Percentiles rank a stretch among this genome's conserved stretches.
phyloP scores from a whole-genome alignment of 2,888 invertebrate genomes.

The Germaria angustata region DNA sequence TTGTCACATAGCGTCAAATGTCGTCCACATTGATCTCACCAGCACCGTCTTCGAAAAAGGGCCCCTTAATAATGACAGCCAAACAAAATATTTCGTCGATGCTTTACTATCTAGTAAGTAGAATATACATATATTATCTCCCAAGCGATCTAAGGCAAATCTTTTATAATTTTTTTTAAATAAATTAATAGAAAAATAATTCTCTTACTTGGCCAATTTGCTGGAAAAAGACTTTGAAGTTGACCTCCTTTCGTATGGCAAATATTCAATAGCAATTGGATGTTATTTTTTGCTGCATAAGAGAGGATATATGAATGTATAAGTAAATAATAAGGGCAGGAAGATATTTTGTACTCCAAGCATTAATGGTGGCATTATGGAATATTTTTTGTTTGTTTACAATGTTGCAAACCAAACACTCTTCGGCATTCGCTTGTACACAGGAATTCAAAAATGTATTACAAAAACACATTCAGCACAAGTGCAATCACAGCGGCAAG shows the following conservation, averaged over 20 bases:
- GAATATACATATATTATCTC: no score
- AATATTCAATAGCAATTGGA: not conserved
- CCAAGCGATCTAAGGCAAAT: no score
- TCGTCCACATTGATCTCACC: no score
- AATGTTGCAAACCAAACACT: slow-evolving; percentile 6
- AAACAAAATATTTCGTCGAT: no score
- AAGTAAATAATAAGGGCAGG: not conserved
- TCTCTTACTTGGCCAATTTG: no score
- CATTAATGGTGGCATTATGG: slow-evolving; percentile 29
- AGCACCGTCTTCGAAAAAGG: no score
- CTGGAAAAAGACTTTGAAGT: not conserved
- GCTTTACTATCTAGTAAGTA: no score
- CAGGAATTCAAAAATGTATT: not conserved
- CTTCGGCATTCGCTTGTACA: not conserved
- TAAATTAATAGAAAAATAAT: no score
- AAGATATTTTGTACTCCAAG: not conserved
- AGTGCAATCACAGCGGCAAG: slow-evolving; percentile 14
- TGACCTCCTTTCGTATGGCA: not conserved
- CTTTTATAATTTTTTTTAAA: no score
- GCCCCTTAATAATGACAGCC: no score
- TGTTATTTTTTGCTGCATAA: not conserved
- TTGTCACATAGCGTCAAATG: no score
- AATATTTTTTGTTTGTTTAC: slow-evolving; percentile 34
- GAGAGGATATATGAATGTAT: not conserved
- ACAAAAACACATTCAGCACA: not conserved